phyloP scores from a whole-genome alignment of 2,888 invertebrate species.

The Sicus ferrugineus region DNA sequence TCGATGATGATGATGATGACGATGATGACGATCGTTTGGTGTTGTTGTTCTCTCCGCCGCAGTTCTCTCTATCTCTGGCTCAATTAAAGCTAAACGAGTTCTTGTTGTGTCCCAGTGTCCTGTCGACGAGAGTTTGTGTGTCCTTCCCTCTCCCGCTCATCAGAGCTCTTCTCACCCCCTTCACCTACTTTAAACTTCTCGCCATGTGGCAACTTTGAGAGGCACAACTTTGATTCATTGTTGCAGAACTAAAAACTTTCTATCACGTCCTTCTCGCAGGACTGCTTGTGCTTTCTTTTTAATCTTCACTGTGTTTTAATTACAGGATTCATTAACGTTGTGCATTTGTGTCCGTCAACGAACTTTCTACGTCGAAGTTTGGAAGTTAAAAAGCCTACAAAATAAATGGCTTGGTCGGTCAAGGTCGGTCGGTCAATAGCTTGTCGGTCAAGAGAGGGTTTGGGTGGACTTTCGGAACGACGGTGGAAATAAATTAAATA shows the following conservation, averaged over 20 bases:
- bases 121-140: no score
- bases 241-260: constrained; percentile 8
- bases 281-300: neutral
- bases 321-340: no score
- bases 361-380: no score
- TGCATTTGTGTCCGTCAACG: neutral
- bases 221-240: constrained; percentile 16
- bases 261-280: neutral
- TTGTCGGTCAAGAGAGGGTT: no score
- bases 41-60: neutral
- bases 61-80: neutral
- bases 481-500: no score
- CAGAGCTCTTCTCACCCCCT: neutral
- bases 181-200: neutral
- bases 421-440: no score
- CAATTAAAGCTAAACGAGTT: neutral
- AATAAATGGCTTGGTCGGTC: no score
- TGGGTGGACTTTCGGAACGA: no score
- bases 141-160: neutral
- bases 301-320: no score
- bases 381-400: no score
- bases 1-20: no score
- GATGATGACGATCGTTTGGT: no score
- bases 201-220: neutral
- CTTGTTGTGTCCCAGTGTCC: neutral